Conservation (phyloP, 2,113 vertebrate species). For the Campylomormyrus tamandua region DNA sequence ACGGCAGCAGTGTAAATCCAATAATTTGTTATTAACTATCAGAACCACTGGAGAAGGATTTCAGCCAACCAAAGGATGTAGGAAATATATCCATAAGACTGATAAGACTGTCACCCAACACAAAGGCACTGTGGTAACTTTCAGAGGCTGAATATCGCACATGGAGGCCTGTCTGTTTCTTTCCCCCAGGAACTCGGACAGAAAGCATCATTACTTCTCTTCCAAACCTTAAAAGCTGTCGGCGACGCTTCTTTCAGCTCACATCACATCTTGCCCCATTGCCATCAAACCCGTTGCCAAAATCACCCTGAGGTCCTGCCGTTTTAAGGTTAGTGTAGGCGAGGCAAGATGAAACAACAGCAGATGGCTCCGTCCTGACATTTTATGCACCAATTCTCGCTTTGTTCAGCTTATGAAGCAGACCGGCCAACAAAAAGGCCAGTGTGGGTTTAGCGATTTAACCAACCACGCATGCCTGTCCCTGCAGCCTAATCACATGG, state of each 20-base stretch:
- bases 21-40: neutral
- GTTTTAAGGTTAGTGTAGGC: neutral
- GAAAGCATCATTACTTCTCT: neutral
- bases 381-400: constrained; percentile 11
- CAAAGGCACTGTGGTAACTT: neutral
- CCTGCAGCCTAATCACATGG: neutral
- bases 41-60: neutral
- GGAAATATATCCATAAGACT: neutral
- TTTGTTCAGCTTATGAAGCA: neutral
- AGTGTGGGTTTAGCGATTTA: neutral
- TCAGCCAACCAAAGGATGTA: neutral
- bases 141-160: neutral
- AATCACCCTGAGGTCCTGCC: neutral
- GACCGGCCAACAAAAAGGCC: neutral
- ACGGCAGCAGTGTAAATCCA: neutral
- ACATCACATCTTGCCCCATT: neutral
- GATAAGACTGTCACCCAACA: neutral
- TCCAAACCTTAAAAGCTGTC: neutral
- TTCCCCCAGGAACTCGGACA: neutral
- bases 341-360: neutral
- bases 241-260: neutral
- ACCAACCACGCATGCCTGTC: neutral
- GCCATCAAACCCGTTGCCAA: neutral
- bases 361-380: constrained; percentile 2
- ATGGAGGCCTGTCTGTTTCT: neutral